These are phyloP conservation scores for Ennomos erosarius DNA, from an alignment of 2,888 invertebrate species.

Conservation along the genomic window DNA sequence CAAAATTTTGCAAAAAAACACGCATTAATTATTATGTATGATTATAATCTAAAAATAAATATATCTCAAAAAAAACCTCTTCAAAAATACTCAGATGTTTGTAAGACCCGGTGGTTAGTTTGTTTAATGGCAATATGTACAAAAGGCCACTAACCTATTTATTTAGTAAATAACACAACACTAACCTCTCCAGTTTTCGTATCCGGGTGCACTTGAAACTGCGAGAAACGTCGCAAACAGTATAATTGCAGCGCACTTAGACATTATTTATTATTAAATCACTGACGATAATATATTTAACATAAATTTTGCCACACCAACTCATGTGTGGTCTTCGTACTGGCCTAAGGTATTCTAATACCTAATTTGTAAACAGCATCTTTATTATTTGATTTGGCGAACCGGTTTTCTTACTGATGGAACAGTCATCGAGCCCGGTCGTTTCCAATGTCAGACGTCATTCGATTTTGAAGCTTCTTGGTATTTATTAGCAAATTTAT, in stretches of 20 bases:
- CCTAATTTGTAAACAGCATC: slow-evolving; percentile 17
- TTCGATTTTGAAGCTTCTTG: slow-evolving; percentile 15
- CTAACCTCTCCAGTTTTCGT: slow-evolving; percentile 46
- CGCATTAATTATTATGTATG: too few species aligned
- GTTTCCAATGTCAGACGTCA: slow-evolving; percentile 35
- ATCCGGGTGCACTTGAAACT: slow-evolving; percentile 38
- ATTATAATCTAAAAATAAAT: too few species aligned
- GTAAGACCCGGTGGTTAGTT: slow-evolving; percentile 19
- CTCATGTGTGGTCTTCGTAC: slow-evolving; percentile 22
- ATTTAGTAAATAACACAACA: slow-evolving; percentile 23
- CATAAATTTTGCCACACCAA: background rate
- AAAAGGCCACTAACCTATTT: slow-evolving; percentile 15
- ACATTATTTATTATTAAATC: slow-evolving; percentile 33
- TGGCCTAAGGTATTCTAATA: slow-evolving; percentile 16
- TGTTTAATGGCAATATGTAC: background rate
- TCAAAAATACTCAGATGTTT: too few species aligned
- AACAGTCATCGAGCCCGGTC: slow-evolving; percentile 26
- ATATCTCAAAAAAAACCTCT: too few species aligned
- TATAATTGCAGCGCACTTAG: slow-evolving; percentile 27
- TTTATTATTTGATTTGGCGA: slow-evolving; percentile 23
- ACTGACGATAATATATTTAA: background rate
- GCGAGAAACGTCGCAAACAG: slow-evolving; percentile 36
- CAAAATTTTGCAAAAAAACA: too few species aligned
- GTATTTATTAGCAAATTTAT: background rate
- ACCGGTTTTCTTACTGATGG: slow-evolving; percentile 36